phyloP scores from a whole-genome alignment of 2,113 vertebrate genomes.

The Lampris incognitus region DNA sequence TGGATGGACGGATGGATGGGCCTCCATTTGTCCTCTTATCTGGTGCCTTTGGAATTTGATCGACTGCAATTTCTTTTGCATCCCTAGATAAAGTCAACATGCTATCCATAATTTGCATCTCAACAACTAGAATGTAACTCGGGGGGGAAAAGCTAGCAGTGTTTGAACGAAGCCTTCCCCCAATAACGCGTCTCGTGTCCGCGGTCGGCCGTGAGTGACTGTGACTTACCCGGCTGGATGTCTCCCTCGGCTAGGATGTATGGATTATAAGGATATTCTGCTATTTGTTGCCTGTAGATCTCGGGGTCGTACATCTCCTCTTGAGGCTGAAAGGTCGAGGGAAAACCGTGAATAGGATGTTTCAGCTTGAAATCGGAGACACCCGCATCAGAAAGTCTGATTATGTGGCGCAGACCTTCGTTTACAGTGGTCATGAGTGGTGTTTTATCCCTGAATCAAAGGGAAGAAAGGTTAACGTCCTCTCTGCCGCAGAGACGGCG shows the following conservation, averaged over 20 bases:
- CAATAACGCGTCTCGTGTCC: no score
- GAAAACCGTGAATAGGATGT: conserved; percentile 41
- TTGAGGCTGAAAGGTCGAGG: conserved; percentile 82
- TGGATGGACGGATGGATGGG: background rate
- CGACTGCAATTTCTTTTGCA: background rate
- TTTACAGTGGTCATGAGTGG: background rate
- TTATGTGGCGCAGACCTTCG: background rate
- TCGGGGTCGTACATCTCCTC: conserved; percentile 97
- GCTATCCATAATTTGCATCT: no score
- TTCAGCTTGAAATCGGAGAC: background rate
- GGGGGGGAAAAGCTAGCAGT: no score
- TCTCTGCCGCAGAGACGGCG: no score
- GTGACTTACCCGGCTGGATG: conserved; percentile 90
- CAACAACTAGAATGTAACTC: no score
- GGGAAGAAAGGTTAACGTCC: no score
- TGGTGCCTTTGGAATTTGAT: background rate
- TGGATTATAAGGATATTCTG: conserved; percentile 92
- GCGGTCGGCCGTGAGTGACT: no score
- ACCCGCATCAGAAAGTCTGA: background rate
- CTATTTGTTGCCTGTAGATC: conserved; percentile 89
- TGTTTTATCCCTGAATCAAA: background rate
- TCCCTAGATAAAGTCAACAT: background rate
- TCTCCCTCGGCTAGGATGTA: conserved; percentile 91
- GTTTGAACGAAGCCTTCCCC: no score
- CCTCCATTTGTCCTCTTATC: background rate